Evolutionary conservation across 2,888 invertebrate species (phyloP).

Genomic region (Abrostola triplasia): DNA sequence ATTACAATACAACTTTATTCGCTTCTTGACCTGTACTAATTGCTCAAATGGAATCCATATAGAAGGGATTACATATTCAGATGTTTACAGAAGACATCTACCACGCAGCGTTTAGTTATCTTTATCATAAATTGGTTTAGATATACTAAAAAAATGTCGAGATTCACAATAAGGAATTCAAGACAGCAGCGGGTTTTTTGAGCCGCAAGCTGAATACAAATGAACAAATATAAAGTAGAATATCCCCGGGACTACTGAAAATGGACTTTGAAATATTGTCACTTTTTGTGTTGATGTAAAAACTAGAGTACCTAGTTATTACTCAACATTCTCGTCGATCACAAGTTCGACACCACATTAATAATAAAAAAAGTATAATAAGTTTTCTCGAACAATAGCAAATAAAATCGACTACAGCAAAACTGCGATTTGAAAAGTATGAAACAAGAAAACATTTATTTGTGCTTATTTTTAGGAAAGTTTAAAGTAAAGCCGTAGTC

Average conservation of each 20-base stretch:
- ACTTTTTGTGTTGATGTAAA: slow-evolving; percentile 52
- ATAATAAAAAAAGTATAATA: too few species aligned
- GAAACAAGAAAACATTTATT: too few species aligned
- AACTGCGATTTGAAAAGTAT: too few species aligned
- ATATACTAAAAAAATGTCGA: slow-evolving; percentile 59
- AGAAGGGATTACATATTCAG: slow-evolving; percentile 19
- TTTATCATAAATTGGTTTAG: slow-evolving; percentile 43
- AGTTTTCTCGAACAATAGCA: too few species aligned
- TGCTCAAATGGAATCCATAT: not conserved
- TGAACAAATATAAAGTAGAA: slow-evolving; percentile 74
- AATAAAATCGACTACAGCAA: slow-evolving; percentile 3
- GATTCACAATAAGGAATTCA: slow-evolving; percentile 75
- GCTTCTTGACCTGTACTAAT: not conserved
- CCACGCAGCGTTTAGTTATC: slow-evolving; percentile 28
- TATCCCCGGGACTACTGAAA: slow-evolving; percentile 66
- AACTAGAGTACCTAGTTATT: slow-evolving; percentile 34
- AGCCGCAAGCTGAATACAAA: slow-evolving; percentile 72
- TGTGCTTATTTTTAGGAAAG: too few species aligned
- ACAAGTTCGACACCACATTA: too few species aligned
- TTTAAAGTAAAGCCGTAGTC: too few species aligned
- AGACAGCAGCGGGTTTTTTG: slow-evolving; percentile 65
- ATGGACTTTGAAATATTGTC: slow-evolving; percentile 70
- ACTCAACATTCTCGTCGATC: slow-evolving; percentile 9
- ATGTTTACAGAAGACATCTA: slow-evolving; percentile 22
- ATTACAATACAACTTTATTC: not conserved